Percentiles rank a stretch among this genome's conserved stretches.
These are phyloP conservation scores for Tuberolachnus salignus DNA, from an alignment of 2,888 invertebrate genomes.

Conservation along the genomic window DNA sequence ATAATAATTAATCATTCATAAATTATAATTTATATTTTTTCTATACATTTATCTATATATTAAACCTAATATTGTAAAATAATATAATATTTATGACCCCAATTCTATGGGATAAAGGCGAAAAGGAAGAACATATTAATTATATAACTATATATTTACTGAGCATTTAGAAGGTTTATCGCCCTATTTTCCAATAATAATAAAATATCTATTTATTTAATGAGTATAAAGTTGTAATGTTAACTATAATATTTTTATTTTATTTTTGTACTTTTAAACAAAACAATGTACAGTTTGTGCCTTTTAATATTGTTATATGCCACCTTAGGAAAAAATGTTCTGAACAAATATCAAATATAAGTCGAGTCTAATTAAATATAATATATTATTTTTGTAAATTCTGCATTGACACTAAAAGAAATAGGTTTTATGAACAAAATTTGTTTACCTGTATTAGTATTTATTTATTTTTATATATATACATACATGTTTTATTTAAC, in stretches of 20 bases:
- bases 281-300: constrained; percentile 51
- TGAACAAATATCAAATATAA: background rate
- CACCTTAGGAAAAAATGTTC: background rate
- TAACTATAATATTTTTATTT: too few species aligned
- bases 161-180: constrained; percentile 27
- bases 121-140: too few species aligned
- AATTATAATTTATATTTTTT: constrained; percentile 36
- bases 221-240: background rate
- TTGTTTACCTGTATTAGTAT: background rate
- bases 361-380: background rate
- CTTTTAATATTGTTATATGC: constrained; percentile 31
- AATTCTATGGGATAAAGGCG: too few species aligned
- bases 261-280: background rate
- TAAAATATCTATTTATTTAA: background rate
- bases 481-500: background rate
- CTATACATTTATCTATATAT: constrained; percentile 33
- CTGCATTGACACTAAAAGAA: background rate
- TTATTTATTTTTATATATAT: background rate
- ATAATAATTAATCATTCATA: constrained; percentile 40
- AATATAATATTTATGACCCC: background rate
- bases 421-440: background rate
- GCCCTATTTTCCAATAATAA: background rate
- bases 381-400: background rate
- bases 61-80: constrained; percentile 4
- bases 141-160: constrained; percentile 15